Evolutionary conservation across 2,797 vertebrate genomes (phyloP).

Genomic region (Zenarchopterus dispar): DNA sequence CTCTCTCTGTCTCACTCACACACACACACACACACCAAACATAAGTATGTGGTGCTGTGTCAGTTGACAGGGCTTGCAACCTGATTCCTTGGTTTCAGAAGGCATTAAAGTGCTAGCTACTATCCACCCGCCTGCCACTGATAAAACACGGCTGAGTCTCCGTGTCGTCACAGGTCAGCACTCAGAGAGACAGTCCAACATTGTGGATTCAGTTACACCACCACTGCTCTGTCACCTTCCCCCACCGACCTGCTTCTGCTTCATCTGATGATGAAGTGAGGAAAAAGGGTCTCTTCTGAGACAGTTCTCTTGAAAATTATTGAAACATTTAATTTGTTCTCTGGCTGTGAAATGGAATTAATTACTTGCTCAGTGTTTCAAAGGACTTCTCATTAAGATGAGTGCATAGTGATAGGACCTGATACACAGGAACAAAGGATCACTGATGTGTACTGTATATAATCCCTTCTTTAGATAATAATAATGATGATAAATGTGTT

Average conservation of each 20-base stretch:
- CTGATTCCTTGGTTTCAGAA: constrained; percentile 38
- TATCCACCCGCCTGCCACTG: constrained; percentile 25
- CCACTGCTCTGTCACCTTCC: constrained; percentile 7
- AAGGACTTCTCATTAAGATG: too few species aligned
- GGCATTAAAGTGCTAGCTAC: constrained; percentile 4
- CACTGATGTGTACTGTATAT: too few species aligned
- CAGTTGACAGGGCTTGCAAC: constrained; percentile 46
- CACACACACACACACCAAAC: neutral
- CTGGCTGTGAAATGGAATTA: neutral
- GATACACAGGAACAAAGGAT: too few species aligned
- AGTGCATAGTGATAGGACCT: too few species aligned
- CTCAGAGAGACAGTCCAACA: constrained; percentile 32
- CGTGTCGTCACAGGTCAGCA: constrained; percentile 49
- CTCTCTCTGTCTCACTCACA: neutral
- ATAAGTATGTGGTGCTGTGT: constrained; percentile 35
- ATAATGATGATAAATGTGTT: too few species aligned
- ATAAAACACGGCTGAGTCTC: constrained; percentile 41
- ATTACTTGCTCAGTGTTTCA: too few species aligned
- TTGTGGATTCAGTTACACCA: constrained; percentile 33
- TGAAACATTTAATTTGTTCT: constrained; percentile 27
- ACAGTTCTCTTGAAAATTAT: constrained; percentile 1
- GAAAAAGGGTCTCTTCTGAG: neutral
- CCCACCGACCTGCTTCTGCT: neutral
- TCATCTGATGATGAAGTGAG: constrained; percentile 10
- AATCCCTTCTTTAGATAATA: too few species aligned